Base-by-base conservation (phyloP, 1,140 invertebrate species). In the Pseudomyrmex sp. region DNA sequence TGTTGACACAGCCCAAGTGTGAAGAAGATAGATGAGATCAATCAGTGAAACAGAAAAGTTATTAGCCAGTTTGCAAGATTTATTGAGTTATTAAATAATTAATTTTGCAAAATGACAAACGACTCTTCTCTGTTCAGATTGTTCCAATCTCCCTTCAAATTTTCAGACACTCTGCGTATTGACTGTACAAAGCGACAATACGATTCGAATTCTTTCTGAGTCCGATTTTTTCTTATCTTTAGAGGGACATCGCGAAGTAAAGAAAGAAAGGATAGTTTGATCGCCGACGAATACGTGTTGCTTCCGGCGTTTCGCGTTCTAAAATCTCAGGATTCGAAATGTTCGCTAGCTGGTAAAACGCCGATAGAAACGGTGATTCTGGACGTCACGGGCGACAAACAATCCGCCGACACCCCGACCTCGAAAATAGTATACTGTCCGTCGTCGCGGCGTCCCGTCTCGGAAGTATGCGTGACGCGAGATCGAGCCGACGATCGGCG, bases 251-350 rank as follows among this genome's bases (percentile, higher is more conserved):
- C 72, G 20, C 65, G 56, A 52, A 44, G 50, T 0, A 18, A 63
- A 35, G 44, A 74, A 20, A 3, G n/a, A n/a, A 59, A 74, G 15
- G 5, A 61, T 0, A 1, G 15, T 5, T 50, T 10, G 44, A 15
- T 12, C 12, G 8, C 3, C 8, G 44, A 74, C n/a, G 23, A 62
- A 62, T 23, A 62, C 13, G 3, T n/a, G 13, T 61, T 61, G 54
- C 54, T 8, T 15, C 18, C 62, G 12, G 50, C 62, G 75, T 18
- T 44, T 9, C 77, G 73, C 26, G 50, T 59, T 10, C 48, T 88
- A 46, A 79, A 90, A 46, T 77, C 86, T 9, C 48, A 46, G 9
- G 58, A 79, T 4, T 26, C 0, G 59, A 66, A 1, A 75, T 75
- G 0, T 56, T 79, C 0, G 15, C 65, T 23, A 1, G 61, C 83